Evolutionary conservation across 2,113 vertebrate species (phyloP), one percentile per base, ranked within the genome.

Genomic region (Semnornis frantzii): DNA sequence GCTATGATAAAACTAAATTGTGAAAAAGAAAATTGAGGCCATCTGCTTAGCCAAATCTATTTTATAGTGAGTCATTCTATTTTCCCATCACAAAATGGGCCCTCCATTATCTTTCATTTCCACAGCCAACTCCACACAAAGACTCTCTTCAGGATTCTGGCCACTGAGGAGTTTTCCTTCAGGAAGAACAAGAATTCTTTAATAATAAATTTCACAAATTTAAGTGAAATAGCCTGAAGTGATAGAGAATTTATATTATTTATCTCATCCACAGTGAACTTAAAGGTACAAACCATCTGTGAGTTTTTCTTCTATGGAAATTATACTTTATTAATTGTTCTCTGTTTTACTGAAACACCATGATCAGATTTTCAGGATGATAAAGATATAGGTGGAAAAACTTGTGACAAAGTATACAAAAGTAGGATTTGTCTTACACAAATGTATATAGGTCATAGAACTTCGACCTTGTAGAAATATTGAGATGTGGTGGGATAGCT

Each of bases 101-200:
- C 19, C 31, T 89, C 68, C 74, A 52, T 94, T 95, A 87, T 87
- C 34, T 85, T 91, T 59, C 68, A 82, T 91, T 92, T 68, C 69
- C 91, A 89, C 50, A 92, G 52, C 33, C 52, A 66, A 19, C 23
- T 89, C 74, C 58, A 89, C 13, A 85, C 64, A 89, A 88, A 93
- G 60, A 63, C 19, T 46, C 54, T 89, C 24, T 80, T 92, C 24
- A 89, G 66, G 59, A 89, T 82, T 37, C 77, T 66, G 46, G 55
- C 27, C 3, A 3, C 9, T 0, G 0, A 44, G 59, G 16, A 62
- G 6, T 42, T 52, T 87, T 94, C n/a, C 44, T 84, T 27, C 74
- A 84, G 74, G 16, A 78, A 90, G 24, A 46, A 82, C 24, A 73
- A 84, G n/a, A 90, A 82, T 69, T 82, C 39, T 90, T 84, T 75